Base-by-base conservation (phyloP, 2,888 invertebrate species). In the Athrips mouffetella region DNA sequence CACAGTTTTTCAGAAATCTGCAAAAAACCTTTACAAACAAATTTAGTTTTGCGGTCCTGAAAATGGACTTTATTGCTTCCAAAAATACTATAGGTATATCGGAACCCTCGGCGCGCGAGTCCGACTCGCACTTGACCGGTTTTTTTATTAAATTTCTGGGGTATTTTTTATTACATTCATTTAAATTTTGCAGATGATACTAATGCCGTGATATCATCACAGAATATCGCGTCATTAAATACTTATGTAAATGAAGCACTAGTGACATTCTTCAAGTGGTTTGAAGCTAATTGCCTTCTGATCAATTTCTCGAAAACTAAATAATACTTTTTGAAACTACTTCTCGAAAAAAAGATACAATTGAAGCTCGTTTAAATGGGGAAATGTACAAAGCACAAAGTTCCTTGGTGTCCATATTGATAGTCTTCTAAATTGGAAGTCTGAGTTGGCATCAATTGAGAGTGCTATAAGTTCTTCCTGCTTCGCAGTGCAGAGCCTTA, bases 401-500 rank as follows among this genome's bases (percentile, higher is more conserved):
- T 39, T 39, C 11, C n/a, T 39, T 2, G 39, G 33, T 15, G 33
- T 15, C 3, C 16, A 39, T 11, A 39, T 20, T n/a, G n/a, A n/a
- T n/a, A n/a, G n/a, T 2, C n/a, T 11, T 2, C n/a, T 42, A 6
- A 29, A 10, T 16, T 42, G 42, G 27, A 42, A 42, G 15, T 13
- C n/a, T 6, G 39, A 20, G 11, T 6, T 39, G 10, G 31, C n/a
- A n/a, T 8, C n/a, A n/a, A 16, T 35, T 6, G 35, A 16, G 16
- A 21, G 3, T 6, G 20, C 8, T 5, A 50, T 45, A 16, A 18
- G 44, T 18, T 33, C 49, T 10, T 48, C 48, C 10, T 52, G 52
- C 13, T 51, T 48, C n/a, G 51, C 49, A 2, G 15, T 55, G 0
- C 45, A 48, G 41, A 52, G 30, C 29, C 46, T 55, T 0, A 35